A percentile compares a stretch with the other conserved stretches of the same genome.
Conservation (phyloP, 2,888 invertebrate species). For the Dynastes maya region DNA sequence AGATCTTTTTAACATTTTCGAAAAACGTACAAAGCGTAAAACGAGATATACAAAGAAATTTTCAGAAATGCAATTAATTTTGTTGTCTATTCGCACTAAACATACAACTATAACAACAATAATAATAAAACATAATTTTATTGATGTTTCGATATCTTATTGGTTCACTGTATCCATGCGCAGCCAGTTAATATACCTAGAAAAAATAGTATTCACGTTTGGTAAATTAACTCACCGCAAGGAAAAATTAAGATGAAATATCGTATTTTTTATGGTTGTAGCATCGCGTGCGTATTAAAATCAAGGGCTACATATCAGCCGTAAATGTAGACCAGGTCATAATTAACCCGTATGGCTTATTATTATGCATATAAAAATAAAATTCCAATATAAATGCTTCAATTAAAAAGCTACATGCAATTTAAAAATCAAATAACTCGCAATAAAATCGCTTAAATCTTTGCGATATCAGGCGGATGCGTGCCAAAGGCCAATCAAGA, state of each 20-base stretch:
- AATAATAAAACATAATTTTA: no score
- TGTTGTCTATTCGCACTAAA: no score
- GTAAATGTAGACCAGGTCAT: constrained; percentile 32
- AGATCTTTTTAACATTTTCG: no score
- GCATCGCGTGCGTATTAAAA: constrained; percentile 44
- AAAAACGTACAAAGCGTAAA: no score
- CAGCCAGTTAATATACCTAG: background rate
- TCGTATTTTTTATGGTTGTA: constrained; percentile 31
- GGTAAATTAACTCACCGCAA: constrained; percentile 17
- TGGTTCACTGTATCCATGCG: no score
- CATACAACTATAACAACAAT: no score
- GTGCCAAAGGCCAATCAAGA: constrained; percentile 59
- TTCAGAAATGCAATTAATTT: no score
- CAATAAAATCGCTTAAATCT: constrained; percentile 46
- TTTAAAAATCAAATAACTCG: constrained; percentile 53
- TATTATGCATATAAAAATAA: constrained; percentile 48
- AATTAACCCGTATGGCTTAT: constrained; percentile 37
- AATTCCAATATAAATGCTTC: constrained; percentile 50
- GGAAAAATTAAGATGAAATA: constrained; percentile 41
- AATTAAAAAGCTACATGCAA: constrained; percentile 53
- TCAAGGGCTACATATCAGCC: constrained; percentile 35
- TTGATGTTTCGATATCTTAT: no score
- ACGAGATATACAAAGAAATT: no score
- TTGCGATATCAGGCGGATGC: constrained; percentile 49
- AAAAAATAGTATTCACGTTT: constrained; percentile 4